A percentile compares a stretch with the other conserved stretches of the same genome.
Conservation (phyloP, 2,888 invertebrate species). For the Heliothis peltigera region DNA sequence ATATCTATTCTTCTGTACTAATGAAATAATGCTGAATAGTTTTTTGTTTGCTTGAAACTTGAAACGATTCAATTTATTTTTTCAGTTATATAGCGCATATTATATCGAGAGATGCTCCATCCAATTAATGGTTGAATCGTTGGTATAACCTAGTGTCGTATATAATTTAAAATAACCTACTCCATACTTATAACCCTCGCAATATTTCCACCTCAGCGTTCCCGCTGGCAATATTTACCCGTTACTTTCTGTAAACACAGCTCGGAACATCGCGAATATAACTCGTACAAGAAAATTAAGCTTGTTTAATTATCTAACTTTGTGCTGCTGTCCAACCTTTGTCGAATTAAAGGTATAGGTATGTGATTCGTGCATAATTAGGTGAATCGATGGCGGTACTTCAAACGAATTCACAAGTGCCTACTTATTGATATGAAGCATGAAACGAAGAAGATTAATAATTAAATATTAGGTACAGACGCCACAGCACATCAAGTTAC, state of each 20-base stretch:
- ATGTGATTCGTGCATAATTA: slow-evolving; percentile 48
- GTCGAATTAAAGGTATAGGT: slow-evolving; percentile 33
- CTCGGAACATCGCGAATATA: slow-evolving; percentile 80
- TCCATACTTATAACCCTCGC: slow-evolving; percentile 64
- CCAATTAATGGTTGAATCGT: too few species aligned
- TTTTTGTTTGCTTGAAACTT: too few species aligned
- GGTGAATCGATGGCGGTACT: slow-evolving; percentile 38
- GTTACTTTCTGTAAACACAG: slow-evolving; percentile 87
- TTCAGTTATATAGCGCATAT: too few species aligned
- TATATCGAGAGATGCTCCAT: too few species aligned
- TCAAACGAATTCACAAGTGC: background rate
- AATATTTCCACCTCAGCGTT: slow-evolving; percentile 84
- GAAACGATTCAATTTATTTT: too few species aligned
- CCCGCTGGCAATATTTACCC: slow-evolving; percentile 86
- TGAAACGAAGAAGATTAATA: too few species aligned
- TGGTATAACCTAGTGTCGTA: background rate
- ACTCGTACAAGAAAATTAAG: slow-evolving; percentile 88
- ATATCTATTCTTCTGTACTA: too few species aligned
- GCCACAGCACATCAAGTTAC: too few species aligned
- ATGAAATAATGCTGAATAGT: too few species aligned
- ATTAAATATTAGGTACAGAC: too few species aligned
- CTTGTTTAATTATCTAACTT: slow-evolving; percentile 86
- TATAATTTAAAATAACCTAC: slow-evolving; percentile 1
- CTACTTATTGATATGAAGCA: background rate
- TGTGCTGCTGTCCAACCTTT: slow-evolving; percentile 68